A percentile compares a stretch with the other conserved stretches of the same genome.
Conservation (phyloP, 2,113 vertebrate species). For the Scophthalmus maximus region DNA sequence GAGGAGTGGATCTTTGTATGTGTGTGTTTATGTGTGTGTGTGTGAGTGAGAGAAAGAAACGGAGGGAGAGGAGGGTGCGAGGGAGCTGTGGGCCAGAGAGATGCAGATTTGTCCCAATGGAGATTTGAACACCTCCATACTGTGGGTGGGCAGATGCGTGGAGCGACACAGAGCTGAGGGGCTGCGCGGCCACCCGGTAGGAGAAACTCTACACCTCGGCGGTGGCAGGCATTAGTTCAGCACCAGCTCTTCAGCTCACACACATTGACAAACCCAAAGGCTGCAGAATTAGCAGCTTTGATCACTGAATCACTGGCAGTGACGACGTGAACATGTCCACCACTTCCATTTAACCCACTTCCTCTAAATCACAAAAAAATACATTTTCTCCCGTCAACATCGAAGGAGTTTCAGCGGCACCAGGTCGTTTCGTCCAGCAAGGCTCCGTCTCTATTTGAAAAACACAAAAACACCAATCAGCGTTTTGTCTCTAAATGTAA, state of each 20-base stretch:
- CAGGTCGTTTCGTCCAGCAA: slow-evolving; percentile 18
- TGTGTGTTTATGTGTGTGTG: slow-evolving; percentile 19
- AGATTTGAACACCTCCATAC: slow-evolving; percentile 76
- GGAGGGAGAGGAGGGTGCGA: slow-evolving; percentile 6
- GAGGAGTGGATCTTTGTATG: slow-evolving; percentile 28
- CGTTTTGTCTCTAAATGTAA: slow-evolving; percentile 28
- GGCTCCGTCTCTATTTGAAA: slow-evolving; percentile 22
- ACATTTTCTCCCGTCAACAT: slow-evolving; percentile 24
- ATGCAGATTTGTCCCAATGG: slow-evolving; percentile 70
- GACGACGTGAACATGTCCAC: slow-evolving; percentile 54
- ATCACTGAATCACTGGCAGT: slow-evolving; percentile 65
- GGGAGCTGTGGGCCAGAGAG: slow-evolving; percentile 49
- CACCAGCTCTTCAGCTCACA: slow-evolving; percentile 67
- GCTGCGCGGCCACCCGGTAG: slow-evolving; percentile 74
- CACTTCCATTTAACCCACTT: slow-evolving; percentile 66
- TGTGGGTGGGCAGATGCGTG: slow-evolving; percentile 76
- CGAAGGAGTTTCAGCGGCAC: slow-evolving; percentile 44
- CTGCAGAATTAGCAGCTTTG: slow-evolving; percentile 68
- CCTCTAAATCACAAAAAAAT: slow-evolving; percentile 59
- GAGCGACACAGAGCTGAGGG: slow-evolving; percentile 68
- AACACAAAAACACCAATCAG: slow-evolving; percentile 39
- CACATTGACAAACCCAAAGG: slow-evolving; percentile 60
- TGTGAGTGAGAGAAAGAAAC: neutral
- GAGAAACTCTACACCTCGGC: slow-evolving; percentile 61
- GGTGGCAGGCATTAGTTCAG: slow-evolving; percentile 73